Percentiles rank a stretch among this genome's conserved stretches.
Conservation (phyloP, 2,888 invertebrate genomes). For the Poecilus cupreus region DNA sequence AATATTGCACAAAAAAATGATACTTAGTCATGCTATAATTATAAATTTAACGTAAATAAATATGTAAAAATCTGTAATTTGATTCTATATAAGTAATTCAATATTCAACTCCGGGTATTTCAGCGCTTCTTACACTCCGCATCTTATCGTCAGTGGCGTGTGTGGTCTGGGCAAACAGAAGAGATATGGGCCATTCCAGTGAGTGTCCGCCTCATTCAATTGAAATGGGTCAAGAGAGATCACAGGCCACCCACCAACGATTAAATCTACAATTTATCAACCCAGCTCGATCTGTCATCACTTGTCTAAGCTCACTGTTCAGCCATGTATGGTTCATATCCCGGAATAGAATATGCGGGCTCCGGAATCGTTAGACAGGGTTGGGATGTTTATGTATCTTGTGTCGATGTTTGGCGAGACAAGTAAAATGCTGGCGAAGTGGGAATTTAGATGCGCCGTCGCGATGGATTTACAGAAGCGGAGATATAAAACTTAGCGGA, state of each 20-base stretch:
- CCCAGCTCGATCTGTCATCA: not conserved
- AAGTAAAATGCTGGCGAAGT: not conserved
- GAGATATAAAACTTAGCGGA: not conserved
- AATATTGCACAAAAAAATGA: too few species aligned
- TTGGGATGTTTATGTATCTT: not conserved
- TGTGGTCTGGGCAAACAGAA: conserved; percentile 31
- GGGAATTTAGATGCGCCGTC: not conserved
- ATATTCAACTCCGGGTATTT: too few species aligned
- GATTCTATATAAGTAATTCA: not conserved
- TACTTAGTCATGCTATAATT: too few species aligned
- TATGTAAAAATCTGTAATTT: too few species aligned
- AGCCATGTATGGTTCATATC: not conserved
- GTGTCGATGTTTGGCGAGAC: not conserved
- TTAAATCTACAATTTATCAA: conserved; percentile 6
- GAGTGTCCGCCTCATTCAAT: conserved; percentile 28
- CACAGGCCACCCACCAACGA: conserved; percentile 25
- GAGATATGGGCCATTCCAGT: conserved; percentile 50
- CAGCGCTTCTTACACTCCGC: not conserved
- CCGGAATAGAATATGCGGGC: conserved; percentile 28
- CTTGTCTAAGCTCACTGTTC: not conserved
- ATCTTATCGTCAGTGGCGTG: not conserved
- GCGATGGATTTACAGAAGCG: not conserved
- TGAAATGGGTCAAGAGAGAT: conserved; percentile 59
- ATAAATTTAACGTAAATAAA: too few species aligned
- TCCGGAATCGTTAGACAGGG: not conserved